Evolutionary conservation across 2,113 vertebrate species (phyloP).

Genomic region (Pardalotus punctatus): DNA sequence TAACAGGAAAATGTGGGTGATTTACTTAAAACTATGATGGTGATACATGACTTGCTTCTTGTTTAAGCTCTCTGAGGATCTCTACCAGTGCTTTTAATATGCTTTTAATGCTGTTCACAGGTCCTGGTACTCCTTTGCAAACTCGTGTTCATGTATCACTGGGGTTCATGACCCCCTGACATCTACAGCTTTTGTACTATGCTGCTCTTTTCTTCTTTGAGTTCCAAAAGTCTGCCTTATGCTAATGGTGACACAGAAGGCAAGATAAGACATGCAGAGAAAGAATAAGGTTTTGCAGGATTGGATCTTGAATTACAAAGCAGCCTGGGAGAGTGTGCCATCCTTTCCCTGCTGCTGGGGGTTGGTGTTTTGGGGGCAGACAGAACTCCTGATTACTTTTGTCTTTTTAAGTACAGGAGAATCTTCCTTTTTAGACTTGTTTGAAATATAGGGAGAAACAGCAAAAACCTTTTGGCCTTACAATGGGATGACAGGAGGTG

Average conservation of each 20-base stretch:
- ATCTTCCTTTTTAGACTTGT: neutral
- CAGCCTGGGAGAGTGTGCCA: neutral
- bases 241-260: neutral
- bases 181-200: neutral
- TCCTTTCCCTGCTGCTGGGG: neutral
- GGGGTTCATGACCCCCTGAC: neutral
- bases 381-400: neutral
- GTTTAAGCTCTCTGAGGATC: neutral
- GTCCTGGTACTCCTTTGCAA: neutral
- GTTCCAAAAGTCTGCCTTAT: neutral
- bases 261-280: neutral
- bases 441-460: neutral
- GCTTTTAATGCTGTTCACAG: neutral
- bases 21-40: neutral
- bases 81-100: neutral
- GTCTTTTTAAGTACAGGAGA: neutral
- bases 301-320: neutral
- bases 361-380: neutral
- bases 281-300: neutral
- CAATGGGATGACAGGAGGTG: neutral
- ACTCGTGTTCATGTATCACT: neutral
- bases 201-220: neutral
- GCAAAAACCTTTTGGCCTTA: neutral
- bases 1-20: neutral
- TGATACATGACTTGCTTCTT: neutral